Evolutionary conservation across 1,140 invertebrate genomes (phyloP), one percentile per base, ranked within the genome.

Genomic region (Heliconius congener): DNA sequence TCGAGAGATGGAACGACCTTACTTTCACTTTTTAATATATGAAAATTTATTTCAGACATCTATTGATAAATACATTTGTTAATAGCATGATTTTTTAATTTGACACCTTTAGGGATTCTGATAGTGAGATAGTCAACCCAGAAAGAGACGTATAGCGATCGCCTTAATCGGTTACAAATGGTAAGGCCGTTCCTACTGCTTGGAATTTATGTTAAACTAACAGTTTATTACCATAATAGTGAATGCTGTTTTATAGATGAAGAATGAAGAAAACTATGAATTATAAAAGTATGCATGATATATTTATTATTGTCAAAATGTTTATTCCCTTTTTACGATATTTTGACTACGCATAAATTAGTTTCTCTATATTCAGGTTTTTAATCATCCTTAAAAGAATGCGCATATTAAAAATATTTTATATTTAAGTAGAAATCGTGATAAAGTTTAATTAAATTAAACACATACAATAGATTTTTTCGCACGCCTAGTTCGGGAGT

Each of bases 191-290:
- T 74, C 76, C 70, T 81, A 81, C 76, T 71, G 77, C 46, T 23
- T 71, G 76, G 80, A 81, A 81, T 81, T 77, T 81, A 81, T 81
- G 80, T 77, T 77, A 78, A 66, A 81, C 76, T 74, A 78, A 77
- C 71, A 77, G 57, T 76, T 71, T 81, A 81, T 81, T 81, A 81
- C 76, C 76, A 81, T 81, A 81, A 81, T 78, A 81, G 80, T 81
- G 80, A 81, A 81, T 30, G 80, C 76, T 81, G 60, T 79, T 81
- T 81, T 73, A 34, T 77, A 16, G 16, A 72, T 74, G 55, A 71
- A 74, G 74, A 60, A 79, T 50, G 39, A 30, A 79, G 16, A 71
- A 74, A 60, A 77, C 30, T 27, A 50, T 19, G 3, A 66, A 30
- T 30, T 30, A 16, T 4, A 66, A 66, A 66, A 5, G 11, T 66